Evolutionary conservation across 2,113 vertebrate genomes (phyloP).

Genomic region (Tetrao urogallus): DNA sequence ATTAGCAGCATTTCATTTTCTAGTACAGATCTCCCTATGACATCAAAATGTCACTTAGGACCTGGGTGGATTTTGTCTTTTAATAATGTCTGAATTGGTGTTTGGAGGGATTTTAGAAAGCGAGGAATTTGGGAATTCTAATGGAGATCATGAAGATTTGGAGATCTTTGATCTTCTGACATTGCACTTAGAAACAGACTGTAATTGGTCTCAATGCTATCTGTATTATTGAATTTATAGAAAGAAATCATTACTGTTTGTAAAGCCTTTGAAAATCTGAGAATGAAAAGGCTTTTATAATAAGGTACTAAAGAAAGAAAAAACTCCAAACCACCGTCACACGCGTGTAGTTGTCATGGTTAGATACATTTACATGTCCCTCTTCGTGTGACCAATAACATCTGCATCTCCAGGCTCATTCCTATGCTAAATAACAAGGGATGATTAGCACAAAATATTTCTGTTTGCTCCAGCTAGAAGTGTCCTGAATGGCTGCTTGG

Average conservation of each 20-base stretch:
- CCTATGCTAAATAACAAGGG: not conserved
- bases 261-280: not conserved
- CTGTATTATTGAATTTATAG: not conserved
- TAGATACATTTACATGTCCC: not conserved
- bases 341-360: not conserved
- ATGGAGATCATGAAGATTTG: not conserved
- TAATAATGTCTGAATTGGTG: not conserved
- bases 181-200: not conserved
- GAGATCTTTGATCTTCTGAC: not conserved
- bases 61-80: not conserved
- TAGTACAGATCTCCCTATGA: not conserved
- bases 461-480: not conserved
- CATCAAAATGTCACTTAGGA: not conserved
- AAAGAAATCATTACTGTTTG: not conserved
- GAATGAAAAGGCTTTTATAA: not conserved
- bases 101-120: not conserved
- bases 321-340: not conserved
- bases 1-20: constrained; percentile 40
- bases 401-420: not conserved
- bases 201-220: not conserved
- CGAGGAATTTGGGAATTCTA: not conserved
- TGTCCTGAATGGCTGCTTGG: not conserved
- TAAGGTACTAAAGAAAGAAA: not conserved
- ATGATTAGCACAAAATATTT: not conserved
- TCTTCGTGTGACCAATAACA: not conserved